phyloP scores from a whole-genome alignment of 2,113 vertebrate genomes.

The Nymphicus hollandicus region DNA sequence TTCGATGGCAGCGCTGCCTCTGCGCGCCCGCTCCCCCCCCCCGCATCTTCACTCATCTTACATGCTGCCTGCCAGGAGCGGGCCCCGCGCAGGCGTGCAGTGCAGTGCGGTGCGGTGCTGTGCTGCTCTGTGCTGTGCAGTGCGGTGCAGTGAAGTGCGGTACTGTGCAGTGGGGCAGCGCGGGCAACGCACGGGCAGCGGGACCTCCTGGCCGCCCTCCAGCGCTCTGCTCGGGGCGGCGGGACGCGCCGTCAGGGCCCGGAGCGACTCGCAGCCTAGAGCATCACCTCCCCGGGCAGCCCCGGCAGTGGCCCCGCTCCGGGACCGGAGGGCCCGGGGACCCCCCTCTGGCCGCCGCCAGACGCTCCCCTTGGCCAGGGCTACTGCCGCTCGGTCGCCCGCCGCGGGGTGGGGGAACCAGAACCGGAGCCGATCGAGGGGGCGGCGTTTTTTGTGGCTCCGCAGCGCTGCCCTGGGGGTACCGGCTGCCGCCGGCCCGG shows the following conservation, averaged over 20 bases:
- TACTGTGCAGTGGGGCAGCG: not conserved
- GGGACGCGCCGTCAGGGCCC: not conserved
- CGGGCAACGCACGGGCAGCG: not conserved
- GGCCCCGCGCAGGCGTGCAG: slow-evolving; percentile 66
- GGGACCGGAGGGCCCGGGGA: too few species aligned
- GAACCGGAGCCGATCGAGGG: not conserved
- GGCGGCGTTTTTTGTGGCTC: not conserved
- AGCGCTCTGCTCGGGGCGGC: not conserved
- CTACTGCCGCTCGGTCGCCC: too few species aligned
- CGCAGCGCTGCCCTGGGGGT: not conserved
- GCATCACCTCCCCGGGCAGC: too few species aligned
- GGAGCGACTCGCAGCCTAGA: not conserved
- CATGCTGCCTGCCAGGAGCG: slow-evolving; percentile 74
- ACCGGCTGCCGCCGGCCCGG: not conserved
- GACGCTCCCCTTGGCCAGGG: not conserved
- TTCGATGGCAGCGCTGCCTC: slow-evolving; percentile 77
- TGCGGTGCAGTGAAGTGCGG: not conserved
- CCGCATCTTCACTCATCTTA: slow-evolving; percentile 84
- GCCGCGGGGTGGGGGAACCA: not conserved
- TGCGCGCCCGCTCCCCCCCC: slow-evolving; percentile 56
- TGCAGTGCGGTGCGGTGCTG: not conserved
- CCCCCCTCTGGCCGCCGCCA: not conserved
- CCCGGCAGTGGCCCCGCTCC: not conserved
- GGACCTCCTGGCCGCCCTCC: not conserved
- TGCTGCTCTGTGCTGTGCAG: too few species aligned